Base-by-base conservation (phyloP, 2,113 vertebrate genomes). In the Nibea albiflora region DNA sequence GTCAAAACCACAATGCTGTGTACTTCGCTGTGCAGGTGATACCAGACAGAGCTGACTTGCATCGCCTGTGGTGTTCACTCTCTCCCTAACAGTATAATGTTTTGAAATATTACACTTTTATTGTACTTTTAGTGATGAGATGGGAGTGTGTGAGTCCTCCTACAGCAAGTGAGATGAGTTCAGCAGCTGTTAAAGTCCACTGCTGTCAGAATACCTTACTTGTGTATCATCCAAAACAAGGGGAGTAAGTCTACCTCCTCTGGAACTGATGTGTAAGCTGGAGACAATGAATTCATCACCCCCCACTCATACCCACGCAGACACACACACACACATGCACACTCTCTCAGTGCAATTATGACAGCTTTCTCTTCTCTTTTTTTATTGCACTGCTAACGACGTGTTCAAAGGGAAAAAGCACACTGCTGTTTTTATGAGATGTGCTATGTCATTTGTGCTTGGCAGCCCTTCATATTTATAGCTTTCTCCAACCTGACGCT, bases 1-100 rank as follows among this genome's bases (percentile, higher is more conserved):
- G 72, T 74, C 88, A 85, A 77, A 82, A 31, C 78, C 81, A 39
- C 78, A 65, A 64, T 0, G 35, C 47, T 69, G 68, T 69, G 61
- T 49, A 5, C 39, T 58, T 49, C 35, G 65, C 54, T 46, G 63
- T 68, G 64, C 65, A 83, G 73, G 80, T 88, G 77, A 80, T 50
- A 52, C 35, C 52, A 73, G 49, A 66, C 71, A 24, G 24, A 44
- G 54, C 39, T 56, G 57, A 39, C 64, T n/a, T 56, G 5, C 31
- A 39, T 71, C 19, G 53, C 16, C 10, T 11, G 2, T 35, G 46
- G 15, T 58, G 67, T 64, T 77, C 16, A 24, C 10, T 52, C 49
- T 19, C 12, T 70, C 39, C 64, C 26, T 53, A 14, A 46, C 17
- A 9, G 17, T 20, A 57, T 49, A 31, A 42, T 4, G 39, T n/a